phyloP scores from a whole-genome alignment of 1,140 invertebrate genomes.

The Drosophila lacertosa region DNA sequence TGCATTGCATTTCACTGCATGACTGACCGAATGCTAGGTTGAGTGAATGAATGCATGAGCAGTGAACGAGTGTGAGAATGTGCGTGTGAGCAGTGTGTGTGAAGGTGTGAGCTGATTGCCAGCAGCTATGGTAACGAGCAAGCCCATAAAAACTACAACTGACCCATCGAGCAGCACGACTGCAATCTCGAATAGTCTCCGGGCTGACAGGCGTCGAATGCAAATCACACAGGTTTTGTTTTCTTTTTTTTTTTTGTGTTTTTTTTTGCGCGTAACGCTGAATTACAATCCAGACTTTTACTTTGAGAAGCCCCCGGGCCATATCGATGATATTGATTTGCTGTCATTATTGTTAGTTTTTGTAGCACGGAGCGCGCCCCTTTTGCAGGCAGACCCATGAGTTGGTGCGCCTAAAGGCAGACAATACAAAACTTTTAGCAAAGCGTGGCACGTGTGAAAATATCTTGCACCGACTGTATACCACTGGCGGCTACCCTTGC shows the following conservation, averaged over 20 bases:
- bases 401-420: conserved; percentile 36
- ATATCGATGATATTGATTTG: conserved; percentile 78
- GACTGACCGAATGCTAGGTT: conserved; percentile 40
- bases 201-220: conserved; percentile 44
- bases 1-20: conserved; percentile 58
- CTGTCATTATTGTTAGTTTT: conserved; percentile 79
- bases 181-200: conserved; percentile 24
- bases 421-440: conserved; percentile 25
- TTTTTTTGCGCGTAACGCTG: conserved; percentile 15
- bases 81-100: conserved; percentile 4
- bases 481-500: conserved; percentile 36
- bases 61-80: too few species aligned
- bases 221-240: conserved; percentile 58
- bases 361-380: conserved; percentile 21
- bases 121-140: conserved; percentile 5
- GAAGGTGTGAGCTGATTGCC: conserved; percentile 19
- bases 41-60: conserved; percentile 29
- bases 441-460: conserved; percentile 52
- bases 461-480: conserved; percentile 45
- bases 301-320: conserved; percentile 62
- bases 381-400: conserved; percentile 32
- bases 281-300: conserved; percentile 68
- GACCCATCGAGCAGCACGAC: conserved; percentile 1
- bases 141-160: conserved; percentile 20
- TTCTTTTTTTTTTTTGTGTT: too few species aligned